Conservation (phyloP, 2,113 vertebrate genomes). For the Cnemophilus loriae region DNA sequence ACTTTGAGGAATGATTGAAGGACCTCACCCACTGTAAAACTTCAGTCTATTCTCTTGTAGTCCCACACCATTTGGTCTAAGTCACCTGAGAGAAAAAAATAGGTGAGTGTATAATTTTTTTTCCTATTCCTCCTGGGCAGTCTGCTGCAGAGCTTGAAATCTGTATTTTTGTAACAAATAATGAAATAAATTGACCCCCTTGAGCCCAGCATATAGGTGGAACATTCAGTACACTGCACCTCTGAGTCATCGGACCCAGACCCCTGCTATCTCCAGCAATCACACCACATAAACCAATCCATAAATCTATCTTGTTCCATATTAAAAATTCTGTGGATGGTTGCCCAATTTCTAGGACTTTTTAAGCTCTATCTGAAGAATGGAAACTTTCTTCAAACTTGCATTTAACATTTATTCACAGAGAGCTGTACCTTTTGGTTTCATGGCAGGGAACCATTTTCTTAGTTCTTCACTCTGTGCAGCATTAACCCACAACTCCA, state of each 20-base stretch:
- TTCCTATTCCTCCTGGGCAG: neutral
- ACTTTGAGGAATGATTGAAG: neutral
- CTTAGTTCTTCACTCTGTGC: neutral
- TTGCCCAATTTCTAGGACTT: neutral
- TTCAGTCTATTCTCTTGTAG: neutral
- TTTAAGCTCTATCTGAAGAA: neutral
- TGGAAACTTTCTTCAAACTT: neutral
- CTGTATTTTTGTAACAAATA: neutral
- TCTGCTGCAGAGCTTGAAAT: neutral
- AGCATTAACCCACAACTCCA: neutral
- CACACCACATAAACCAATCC: neutral
- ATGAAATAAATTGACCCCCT: neutral
- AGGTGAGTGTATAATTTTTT: neutral
- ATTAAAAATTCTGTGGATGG: neutral
- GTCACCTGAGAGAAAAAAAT: neutral
- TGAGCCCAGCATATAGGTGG: neutral
- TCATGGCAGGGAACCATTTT: neutral
- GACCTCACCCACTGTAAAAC: neutral
- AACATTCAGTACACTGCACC: neutral
- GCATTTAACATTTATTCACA: neutral
- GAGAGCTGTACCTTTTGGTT: neutral
- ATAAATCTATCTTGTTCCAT: neutral
- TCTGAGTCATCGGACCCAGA: neutral
- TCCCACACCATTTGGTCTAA: neutral
- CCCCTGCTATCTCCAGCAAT: conserved; percentile 2